Conservation (phyloP, 92 coral and sea anemone species). For the Montipora capitata region DNA sequence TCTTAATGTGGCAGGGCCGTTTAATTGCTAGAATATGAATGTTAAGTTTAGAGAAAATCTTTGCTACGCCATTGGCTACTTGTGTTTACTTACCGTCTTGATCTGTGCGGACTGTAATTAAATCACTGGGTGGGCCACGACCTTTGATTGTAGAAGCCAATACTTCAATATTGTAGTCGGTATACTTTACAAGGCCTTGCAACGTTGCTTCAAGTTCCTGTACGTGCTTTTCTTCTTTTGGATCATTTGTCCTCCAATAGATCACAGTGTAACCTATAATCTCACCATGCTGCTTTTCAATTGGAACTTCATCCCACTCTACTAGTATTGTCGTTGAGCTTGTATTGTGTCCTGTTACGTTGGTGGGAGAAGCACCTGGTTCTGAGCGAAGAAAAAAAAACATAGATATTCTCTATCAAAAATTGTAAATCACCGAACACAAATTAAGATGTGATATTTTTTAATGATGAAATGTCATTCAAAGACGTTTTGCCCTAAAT, state of each 20-base stretch:
- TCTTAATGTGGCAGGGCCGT: too few relatives aligned
- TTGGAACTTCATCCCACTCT: slow-evolving; percentile 72
- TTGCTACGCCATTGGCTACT: too few relatives aligned
- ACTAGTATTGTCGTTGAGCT: slow-evolving; percentile 39
- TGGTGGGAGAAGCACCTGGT: slow-evolving; percentile 13
- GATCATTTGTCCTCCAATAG: slow-evolving; percentile 13
- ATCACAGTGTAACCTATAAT: slow-evolving; percentile 76
- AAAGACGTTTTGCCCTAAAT: too few relatives aligned
- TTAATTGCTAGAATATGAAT: too few relatives aligned
- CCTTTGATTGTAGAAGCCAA: slow-evolving; percentile 24
- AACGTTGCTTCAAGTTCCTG: background rate
- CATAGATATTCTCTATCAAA: too few relatives aligned
- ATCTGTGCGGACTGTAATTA: background rate
- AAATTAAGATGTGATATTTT: too few relatives aligned
- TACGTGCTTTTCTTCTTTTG: background rate
- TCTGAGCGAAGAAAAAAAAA: background rate
- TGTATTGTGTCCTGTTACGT: background rate
- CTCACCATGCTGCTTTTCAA: slow-evolving; percentile 64
- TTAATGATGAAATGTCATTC: too few relatives aligned
- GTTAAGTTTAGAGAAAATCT: too few relatives aligned
- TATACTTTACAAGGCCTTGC: background rate
- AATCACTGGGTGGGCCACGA: background rate
- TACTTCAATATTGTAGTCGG: background rate
- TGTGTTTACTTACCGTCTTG: slow-evolving; percentile 28
- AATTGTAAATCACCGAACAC: too few relatives aligned